phyloP scores from a whole-genome alignment of 2,888 invertebrate genomes.

The Rhaphigaster nebulosa region DNA sequence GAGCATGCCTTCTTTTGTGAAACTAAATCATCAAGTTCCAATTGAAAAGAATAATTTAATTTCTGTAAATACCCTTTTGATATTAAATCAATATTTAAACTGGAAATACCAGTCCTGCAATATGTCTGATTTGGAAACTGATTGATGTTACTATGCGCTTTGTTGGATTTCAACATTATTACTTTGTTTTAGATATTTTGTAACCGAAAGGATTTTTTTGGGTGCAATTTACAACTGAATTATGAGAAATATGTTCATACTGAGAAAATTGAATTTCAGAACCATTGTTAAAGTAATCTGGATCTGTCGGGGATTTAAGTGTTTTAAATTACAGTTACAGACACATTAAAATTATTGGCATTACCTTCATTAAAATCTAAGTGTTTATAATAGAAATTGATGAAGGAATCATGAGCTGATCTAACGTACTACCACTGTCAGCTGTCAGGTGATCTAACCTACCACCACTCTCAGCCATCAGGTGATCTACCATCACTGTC shows the following conservation, averaged over 20 bases:
- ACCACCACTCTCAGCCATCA: no score
- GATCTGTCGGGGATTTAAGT: background rate
- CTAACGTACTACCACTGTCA: background rate
- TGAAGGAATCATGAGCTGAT: background rate
- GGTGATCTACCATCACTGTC: no score
- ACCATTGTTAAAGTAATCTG: background rate
- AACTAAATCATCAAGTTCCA: background rate
- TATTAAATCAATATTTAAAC: background rate
- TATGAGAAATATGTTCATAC: background rate
- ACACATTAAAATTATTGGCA: background rate
- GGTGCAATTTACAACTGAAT: background rate
- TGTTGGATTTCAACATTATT: background rate
- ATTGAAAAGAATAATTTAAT: background rate
- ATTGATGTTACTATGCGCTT: background rate
- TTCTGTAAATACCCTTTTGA: background rate
- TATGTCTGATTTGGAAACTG: background rate
- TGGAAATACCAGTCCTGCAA: background rate
- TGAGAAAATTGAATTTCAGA: background rate
- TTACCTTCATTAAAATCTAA: background rate
- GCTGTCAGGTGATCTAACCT: no score
- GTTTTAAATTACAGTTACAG: background rate
- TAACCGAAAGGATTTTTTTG: background rate
- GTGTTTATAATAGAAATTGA: background rate
- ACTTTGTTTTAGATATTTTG: background rate
- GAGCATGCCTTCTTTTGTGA: background rate